Evolutionary conservation across 1,140 invertebrate species (phyloP).

Genomic region (Spodoptera litura): DNA sequence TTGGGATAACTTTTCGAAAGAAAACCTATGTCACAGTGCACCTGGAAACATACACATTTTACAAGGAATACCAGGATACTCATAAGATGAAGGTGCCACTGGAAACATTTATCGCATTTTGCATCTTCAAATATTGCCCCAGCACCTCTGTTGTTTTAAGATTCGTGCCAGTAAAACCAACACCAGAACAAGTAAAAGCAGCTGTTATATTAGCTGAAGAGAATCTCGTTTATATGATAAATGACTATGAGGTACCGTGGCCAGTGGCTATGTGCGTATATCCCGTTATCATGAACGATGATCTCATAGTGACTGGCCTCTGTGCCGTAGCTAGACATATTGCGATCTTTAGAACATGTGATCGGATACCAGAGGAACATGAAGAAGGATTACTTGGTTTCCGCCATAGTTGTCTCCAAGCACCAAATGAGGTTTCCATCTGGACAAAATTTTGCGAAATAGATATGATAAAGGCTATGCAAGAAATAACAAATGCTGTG

Average conservation of each 20-base stretch:
- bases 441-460: slow-evolving; percentile 98
- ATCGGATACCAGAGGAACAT: slow-evolving; percentile 65
- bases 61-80: slow-evolving; percentile 41
- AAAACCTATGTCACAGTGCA: neutral
- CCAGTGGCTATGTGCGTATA: slow-evolving; percentile 85
- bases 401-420: slow-evolving; percentile 91
- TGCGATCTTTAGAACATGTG: slow-evolving; percentile 78
- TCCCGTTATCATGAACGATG: slow-evolving; percentile 87
- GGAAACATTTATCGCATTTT: slow-evolving; percentile 72
- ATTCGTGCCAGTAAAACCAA: slow-evolving; percentile 59
- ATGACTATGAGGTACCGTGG: slow-evolving; percentile 64
- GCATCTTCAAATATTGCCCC: slow-evolving; percentile 78
- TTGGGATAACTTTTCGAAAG: slow-evolving; percentile 8
- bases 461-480: slow-evolving; percentile 89
- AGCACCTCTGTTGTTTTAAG: slow-evolving; percentile 61
- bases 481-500: slow-evolving; percentile 61
- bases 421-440: slow-evolving; percentile 93
- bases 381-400: slow-evolving; percentile 90
- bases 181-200: slow-evolving; percentile 40
- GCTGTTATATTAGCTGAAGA: slow-evolving; percentile 54
- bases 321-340: slow-evolving; percentile 90
- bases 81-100: slow-evolving; percentile 55
- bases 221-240: slow-evolving; percentile 54
- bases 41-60: slow-evolving; percentile 49
- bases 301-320: slow-evolving; percentile 89